Percentiles rank a stretch among this genome's conserved stretches.
Conservation (phyloP, 2,113 vertebrate species). For the Psephotus haematonotus region DNA sequence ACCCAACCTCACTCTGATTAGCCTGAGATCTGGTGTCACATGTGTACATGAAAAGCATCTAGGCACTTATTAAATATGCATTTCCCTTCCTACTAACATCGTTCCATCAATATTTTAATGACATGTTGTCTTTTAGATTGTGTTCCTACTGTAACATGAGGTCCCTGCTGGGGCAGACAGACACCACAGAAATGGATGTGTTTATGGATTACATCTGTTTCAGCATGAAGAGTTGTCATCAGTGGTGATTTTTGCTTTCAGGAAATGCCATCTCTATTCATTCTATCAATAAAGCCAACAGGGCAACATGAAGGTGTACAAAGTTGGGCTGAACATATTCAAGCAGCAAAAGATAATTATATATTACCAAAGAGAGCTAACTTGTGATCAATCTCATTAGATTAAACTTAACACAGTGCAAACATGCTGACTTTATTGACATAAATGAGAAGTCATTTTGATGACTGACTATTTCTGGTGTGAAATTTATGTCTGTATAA, state of each 20-base stretch:
- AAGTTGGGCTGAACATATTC: neutral
- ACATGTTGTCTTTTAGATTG: slow-evolving; percentile 31
- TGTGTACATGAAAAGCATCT: slow-evolving; percentile 45
- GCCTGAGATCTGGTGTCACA: slow-evolving; percentile 31
- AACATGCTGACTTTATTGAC: neutral
- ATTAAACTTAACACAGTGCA: neutral
- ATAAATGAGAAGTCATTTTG: neutral
- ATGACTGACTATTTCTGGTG: slow-evolving; percentile 20
- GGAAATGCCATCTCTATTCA: neutral
- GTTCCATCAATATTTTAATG: slow-evolving; percentile 62
- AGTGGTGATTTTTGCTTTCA: neutral
- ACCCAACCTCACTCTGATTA: neutral
- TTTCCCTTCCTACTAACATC: slow-evolving; percentile 24
- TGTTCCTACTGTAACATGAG: slow-evolving; percentile 15
- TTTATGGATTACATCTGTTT: neutral
- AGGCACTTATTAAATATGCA: slow-evolving; percentile 55
- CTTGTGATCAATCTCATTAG: slow-evolving; percentile 32
- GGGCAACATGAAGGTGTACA: neutral
- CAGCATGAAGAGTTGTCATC: neutral
- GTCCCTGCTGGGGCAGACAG: neutral
- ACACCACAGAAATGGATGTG: neutral
- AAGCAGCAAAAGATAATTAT: slow-evolving; percentile 26
- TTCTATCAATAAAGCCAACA: neutral
- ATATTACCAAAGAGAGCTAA: slow-evolving; percentile 35
- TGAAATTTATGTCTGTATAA: slow-evolving; percentile 22